Evolutionary conservation across 2,113 vertebrate species (phyloP).

Genomic region (Forbesichthys papilliferus): DNA sequence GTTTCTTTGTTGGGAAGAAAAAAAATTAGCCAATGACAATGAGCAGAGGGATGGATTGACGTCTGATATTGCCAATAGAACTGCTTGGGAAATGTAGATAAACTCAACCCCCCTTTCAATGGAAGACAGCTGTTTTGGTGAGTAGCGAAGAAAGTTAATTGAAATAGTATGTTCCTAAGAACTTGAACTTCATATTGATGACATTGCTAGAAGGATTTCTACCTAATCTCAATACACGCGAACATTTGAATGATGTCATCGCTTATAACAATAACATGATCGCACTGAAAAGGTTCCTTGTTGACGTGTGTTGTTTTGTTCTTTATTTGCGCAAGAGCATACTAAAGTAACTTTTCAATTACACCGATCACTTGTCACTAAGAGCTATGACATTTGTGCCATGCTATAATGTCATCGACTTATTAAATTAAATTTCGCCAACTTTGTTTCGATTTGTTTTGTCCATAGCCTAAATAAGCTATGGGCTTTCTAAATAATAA

Average conservation of each 20-base stretch:
- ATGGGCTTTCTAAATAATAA: no score
- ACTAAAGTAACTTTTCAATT: conserved; percentile 4
- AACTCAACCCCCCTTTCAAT: conserved; percentile 49
- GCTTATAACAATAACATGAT: conserved; percentile 6
- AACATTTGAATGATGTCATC: conserved; percentile 41
- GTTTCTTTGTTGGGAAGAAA: conserved; percentile 30
- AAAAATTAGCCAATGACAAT: conserved; percentile 43
- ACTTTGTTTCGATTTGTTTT: no score
- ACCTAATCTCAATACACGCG: not conserved
- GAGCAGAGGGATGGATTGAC: conserved; percentile 10
- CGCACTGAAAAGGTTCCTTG: conserved; percentile 53
- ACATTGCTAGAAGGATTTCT: not conserved
- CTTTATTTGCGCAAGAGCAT: conserved; percentile 37
- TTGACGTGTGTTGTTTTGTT: conserved; percentile 63
- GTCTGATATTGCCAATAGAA: conserved; percentile 26
- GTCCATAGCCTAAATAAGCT: no score
- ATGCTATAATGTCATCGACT: no score
- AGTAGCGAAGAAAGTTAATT: conserved; percentile 65
- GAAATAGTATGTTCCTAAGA: conserved; percentile 52
- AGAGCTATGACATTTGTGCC: not conserved
- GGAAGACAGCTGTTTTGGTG: conserved; percentile 71
- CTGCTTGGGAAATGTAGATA: conserved; percentile 30
- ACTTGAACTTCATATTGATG: not conserved
- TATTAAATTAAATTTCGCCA: no score
- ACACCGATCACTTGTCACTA: no score